Conservation (phyloP, 2,113 vertebrate species). For the Baryphthengus martii region DNA sequence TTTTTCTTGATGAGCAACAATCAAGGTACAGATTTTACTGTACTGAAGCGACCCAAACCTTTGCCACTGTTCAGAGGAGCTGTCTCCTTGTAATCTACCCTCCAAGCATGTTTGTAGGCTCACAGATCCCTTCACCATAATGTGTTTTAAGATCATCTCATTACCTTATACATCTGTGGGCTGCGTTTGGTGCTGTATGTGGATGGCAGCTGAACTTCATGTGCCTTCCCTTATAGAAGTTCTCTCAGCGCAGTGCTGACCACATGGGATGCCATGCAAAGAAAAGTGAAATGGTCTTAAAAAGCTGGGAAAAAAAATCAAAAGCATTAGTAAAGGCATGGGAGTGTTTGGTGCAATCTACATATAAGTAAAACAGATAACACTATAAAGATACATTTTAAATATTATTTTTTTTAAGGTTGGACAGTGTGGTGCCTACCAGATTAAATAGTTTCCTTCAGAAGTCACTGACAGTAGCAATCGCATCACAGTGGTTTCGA, state of each 20-base stretch:
- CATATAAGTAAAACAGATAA: neutral
- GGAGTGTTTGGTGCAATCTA: neutral
- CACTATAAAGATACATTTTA: neutral
- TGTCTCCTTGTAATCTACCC: neutral
- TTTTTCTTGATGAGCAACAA: neutral
- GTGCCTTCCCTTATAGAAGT: neutral
- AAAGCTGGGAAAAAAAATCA: neutral
- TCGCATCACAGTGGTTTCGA: neutral
- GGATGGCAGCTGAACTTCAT: neutral
- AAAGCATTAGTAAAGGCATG: neutral
- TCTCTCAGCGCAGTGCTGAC: neutral
- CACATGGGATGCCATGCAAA: neutral
- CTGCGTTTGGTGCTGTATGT: neutral
- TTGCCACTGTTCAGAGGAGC: rapidly evolving
- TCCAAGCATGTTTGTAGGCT: neutral
- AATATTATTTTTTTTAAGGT: neutral
- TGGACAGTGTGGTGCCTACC: neutral
- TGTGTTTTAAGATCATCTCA: neutral
- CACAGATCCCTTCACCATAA: neutral
- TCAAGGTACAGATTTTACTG: neutral
- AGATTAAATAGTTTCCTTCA: neutral
- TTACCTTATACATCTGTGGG: neutral
- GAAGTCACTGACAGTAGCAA: neutral
- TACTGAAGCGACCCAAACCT: neutral
- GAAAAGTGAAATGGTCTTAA: neutral